A percentile compares a stretch with the other conserved stretches of the same genome.
phyloP scores from a whole-genome alignment of 1,140 invertebrate genomes.

The Zophobas atratus region DNA sequence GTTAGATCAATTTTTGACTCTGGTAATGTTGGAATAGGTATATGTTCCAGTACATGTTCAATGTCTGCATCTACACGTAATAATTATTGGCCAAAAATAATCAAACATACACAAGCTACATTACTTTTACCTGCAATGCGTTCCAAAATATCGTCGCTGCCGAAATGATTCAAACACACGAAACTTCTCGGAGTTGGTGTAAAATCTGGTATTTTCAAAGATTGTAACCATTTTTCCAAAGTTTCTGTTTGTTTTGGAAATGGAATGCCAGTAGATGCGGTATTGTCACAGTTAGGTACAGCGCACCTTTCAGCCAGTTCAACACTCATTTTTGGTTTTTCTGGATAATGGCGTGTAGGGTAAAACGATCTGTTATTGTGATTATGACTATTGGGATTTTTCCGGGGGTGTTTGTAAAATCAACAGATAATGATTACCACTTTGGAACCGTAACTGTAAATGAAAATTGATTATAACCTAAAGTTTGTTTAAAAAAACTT shows the following conservation, averaged over 20 bases:
- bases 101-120: background rate
- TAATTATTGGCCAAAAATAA: slow-evolving; percentile 6
- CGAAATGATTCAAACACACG: slow-evolving; percentile 64
- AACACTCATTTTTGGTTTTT: slow-evolving; percentile 27
- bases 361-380: background rate
- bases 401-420: background rate
- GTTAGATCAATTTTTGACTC: too few relatives aligned
- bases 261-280: slow-evolving; percentile 55
- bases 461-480: too few relatives aligned
- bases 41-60: background rate
- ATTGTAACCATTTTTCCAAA: slow-evolving; percentile 58
- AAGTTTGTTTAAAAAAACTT: too few relatives aligned
- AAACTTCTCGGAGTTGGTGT: slow-evolving; percentile 54
- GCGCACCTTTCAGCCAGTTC: slow-evolving; percentile 55
- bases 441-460: too few relatives aligned
- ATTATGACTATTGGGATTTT: slow-evolving; percentile 43
- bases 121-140: slow-evolving; percentile 14
- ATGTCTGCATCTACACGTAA: slow-evolving; percentile 5
- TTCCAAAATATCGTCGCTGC: slow-evolving; percentile 48
- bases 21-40: too few relatives aligned
- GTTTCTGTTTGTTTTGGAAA: slow-evolving; percentile 60
- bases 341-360: slow-evolving; percentile 42
- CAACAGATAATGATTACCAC: background rate
- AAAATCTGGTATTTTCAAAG: slow-evolving; percentile 52
- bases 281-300: slow-evolving; percentile 62